Evolutionary conservation across 2,113 vertebrate genomes (phyloP).

Genomic region (Oriolus oriolus): DNA sequence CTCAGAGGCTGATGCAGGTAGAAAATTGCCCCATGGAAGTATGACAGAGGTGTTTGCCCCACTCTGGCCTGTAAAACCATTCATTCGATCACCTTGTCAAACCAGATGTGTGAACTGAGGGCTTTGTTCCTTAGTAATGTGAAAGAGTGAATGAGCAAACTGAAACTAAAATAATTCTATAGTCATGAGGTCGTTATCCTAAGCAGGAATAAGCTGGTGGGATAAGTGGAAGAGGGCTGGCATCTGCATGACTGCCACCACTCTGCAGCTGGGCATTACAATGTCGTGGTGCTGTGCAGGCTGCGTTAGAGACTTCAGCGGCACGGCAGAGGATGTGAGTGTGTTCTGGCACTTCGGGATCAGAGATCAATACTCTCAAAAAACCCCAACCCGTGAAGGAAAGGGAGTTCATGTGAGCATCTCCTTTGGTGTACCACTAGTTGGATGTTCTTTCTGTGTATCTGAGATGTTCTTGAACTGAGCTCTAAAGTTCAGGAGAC

Average conservation of each 20-base stretch:
- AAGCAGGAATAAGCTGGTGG: neutral
- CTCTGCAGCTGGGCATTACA: fast-evolving
- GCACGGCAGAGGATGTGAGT: neutral
- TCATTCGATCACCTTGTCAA: neutral
- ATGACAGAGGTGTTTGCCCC: fast-evolving
- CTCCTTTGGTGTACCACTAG: neutral
- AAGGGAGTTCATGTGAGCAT: neutral
- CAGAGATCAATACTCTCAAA: neutral
- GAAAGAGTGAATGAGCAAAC: neutral
- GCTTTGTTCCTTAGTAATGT: neutral
- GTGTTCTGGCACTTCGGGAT: neutral
- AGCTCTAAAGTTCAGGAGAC: neutral
- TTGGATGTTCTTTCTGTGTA: fast-evolving
- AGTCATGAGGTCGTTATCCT: neutral
- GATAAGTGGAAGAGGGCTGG: neutral
- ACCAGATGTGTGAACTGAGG: neutral
- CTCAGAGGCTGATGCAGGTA: neutral
- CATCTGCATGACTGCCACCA: neutral
- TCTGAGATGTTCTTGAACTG: neutral
- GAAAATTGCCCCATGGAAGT: neutral
- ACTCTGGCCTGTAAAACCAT: neutral
- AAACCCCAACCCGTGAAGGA: neutral
- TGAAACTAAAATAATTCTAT: neutral
- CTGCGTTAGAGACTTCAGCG: neutral
- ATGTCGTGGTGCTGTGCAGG: no score